Evolutionary conservation across 2,797 vertebrate species (phyloP), one percentile per base, ranked within the genome.

Genomic region (Pipistrellus pipistrellus): DNA sequence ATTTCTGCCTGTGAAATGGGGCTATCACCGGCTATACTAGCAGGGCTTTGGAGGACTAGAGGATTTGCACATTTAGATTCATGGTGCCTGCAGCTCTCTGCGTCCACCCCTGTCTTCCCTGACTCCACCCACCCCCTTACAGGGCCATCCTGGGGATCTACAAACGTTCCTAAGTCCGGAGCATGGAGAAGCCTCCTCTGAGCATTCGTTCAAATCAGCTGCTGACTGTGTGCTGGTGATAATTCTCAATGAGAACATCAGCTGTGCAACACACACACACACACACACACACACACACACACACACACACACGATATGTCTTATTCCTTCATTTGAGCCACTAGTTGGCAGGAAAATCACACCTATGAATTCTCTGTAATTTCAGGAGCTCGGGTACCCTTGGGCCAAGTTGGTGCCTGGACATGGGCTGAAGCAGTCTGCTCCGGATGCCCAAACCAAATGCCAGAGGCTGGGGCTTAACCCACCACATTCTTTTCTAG

Each of bases 1-100:
- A 51, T 78, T 71, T 62, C 25, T 38, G 55, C 23, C 82, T 85
- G n/a, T 30, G 64, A 92, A 59, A 59, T 59, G 51, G 62, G 51
- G 21, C 10, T 17, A 18, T 20, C 27, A 71, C 7, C 69, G 53
- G 17, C 8, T 51, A 3, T 0, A 9, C 2, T 4, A 2, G 10
- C 30, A 77, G 53, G 21, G 17, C 2, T 0, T 14, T 23, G 23
- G 84, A 95, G 20, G n/a, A 21, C 18, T 17, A 13, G 8, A 21
- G 14, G 11, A n/a, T 10, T 55, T 30, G 35, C 0, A 55, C n/a
- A 51, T 41, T 17, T 55, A 18, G n/a, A 46, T 51, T 72, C 53
- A 0, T 4, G 30, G 53, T n/a, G n/a, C n/a, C n/a, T n/a, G n/a
- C n/a, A n/a, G n/a, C n/a, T 41, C 27, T n/a, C 30, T n/a, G 11